phyloP scores from a whole-genome alignment of 2,113 vertebrate species.

The Zeus faber region DNA sequence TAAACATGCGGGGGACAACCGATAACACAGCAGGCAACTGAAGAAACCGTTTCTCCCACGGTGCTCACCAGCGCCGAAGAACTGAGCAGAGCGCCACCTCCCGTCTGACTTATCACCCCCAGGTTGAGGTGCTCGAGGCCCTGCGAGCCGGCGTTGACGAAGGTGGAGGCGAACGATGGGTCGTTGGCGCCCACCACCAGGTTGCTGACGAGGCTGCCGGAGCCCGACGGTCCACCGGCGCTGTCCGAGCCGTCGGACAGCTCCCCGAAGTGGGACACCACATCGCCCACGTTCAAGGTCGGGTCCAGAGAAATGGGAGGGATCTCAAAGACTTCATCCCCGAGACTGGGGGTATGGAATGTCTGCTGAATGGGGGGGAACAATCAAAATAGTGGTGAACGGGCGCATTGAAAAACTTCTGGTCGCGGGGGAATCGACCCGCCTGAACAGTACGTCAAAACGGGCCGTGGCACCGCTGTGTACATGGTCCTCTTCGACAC shows the following conservation, averaged over 20 bases:
- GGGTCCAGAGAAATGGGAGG: conserved; percentile 89
- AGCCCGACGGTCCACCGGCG: conserved; percentile 61
- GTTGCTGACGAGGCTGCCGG: conserved; percentile 73
- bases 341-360: conserved; percentile 88
- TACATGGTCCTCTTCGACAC: too few species aligned
- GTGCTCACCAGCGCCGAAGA: conserved; percentile 60
- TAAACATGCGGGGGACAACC: too few species aligned
- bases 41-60: not conserved
- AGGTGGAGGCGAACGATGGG: conserved; percentile 76
- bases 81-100: conserved; percentile 77
- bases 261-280: conserved; percentile 83
- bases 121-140: conserved; percentile 83
- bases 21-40: too few species aligned
- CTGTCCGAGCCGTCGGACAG: conserved; percentile 71
- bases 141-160: conserved; percentile 71
- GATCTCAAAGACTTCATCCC: conserved; percentile 92
- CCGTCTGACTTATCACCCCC: conserved; percentile 76
- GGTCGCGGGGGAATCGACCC: too few species aligned
- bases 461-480: too few species aligned
- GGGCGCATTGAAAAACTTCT: too few species aligned
- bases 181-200: conserved; percentile 78
- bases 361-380: conserved; percentile 70
- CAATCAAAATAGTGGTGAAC: not conserved
- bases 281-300: conserved; percentile 80
- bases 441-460: too few species aligned